Evolutionary conservation across 2,797 vertebrate species (phyloP).

Genomic region (Anabas testudineus): DNA sequence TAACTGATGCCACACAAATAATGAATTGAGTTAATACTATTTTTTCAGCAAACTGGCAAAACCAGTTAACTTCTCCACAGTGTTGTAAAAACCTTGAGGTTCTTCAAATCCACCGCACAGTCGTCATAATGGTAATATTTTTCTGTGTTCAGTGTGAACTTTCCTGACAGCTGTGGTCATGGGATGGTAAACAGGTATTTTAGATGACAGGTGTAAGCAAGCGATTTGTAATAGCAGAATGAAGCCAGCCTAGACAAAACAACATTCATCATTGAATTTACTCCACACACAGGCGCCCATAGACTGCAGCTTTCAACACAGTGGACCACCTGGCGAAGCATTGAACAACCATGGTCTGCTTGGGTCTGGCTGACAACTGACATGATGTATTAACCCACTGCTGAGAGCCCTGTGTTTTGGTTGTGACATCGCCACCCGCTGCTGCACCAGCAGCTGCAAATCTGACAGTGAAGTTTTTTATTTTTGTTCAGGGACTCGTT

Average conservation of each 20-base stretch:
- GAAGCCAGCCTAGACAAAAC: conserved; percentile 45
- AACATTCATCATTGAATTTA: conserved; percentile 36
- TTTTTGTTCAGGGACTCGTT: conserved; percentile 48
- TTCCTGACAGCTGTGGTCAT: conserved; percentile 21
- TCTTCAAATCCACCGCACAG: background rate
- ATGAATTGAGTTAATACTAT: background rate
- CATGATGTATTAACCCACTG: conserved; percentile 60
- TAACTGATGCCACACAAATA: background rate
- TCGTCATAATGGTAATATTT: background rate
- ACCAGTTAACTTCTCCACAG: background rate
- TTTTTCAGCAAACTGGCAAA: conserved; percentile 9
- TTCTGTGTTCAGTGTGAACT: conserved; percentile 19
- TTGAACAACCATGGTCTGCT: conserved; percentile 33
- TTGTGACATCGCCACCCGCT: conserved; percentile 38
- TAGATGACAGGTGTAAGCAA: conserved; percentile 47
- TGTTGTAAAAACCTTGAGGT: background rate
- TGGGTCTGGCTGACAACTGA: conserved; percentile 52
- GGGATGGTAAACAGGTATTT: conserved; percentile 20
- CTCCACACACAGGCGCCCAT: conserved; percentile 31
- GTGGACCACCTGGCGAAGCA: conserved; percentile 55
- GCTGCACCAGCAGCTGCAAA: conserved; percentile 35
- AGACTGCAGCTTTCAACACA: conserved; percentile 40
- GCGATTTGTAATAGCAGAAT: conserved; percentile 26
- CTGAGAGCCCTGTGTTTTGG: conserved; percentile 42
- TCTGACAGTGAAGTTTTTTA: conserved; percentile 45